Conservation (phyloP, 2,113 vertebrate genomes). For the Etia nguti region DNA sequence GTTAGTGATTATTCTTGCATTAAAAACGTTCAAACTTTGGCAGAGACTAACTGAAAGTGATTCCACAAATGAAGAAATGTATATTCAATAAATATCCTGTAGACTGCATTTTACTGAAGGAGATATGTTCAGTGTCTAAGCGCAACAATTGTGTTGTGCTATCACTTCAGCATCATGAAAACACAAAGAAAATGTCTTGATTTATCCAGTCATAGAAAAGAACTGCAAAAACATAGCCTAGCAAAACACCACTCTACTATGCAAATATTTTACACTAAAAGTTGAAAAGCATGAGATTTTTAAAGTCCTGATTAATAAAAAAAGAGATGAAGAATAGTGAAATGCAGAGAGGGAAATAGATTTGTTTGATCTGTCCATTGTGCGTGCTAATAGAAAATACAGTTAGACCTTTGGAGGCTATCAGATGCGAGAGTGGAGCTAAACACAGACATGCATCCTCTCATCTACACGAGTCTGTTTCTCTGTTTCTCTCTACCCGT, state of each 20-base stretch:
- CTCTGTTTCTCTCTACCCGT: neutral
- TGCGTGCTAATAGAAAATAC: conserved; percentile 2
- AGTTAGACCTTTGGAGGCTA: conserved; percentile 1
- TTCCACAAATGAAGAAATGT: accelerated
- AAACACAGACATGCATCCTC: neutral
- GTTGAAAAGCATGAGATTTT: neutral
- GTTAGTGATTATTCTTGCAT: neutral
- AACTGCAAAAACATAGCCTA: neutral
- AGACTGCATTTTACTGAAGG: neutral
- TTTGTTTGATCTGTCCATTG: neutral
- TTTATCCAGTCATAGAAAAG: neutral
- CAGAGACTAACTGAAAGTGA: neutral
- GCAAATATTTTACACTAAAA: neutral
- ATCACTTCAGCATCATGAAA: neutral
- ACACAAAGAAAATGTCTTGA: too few relatives aligned
- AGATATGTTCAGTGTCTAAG: neutral
- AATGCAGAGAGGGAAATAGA: neutral
- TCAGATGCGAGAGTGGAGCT: neutral
- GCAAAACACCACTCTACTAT: too few relatives aligned
- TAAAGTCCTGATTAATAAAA: neutral
- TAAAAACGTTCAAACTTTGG: neutral
- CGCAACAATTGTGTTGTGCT: neutral
- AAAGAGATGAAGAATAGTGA: neutral
- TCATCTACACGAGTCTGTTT: neutral
- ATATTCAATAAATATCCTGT: neutral